Evolutionary conservation across 2,888 invertebrate genomes (phyloP), one percentile per base, ranked within the genome.

Genomic region (Heteropelma amictum): DNA sequence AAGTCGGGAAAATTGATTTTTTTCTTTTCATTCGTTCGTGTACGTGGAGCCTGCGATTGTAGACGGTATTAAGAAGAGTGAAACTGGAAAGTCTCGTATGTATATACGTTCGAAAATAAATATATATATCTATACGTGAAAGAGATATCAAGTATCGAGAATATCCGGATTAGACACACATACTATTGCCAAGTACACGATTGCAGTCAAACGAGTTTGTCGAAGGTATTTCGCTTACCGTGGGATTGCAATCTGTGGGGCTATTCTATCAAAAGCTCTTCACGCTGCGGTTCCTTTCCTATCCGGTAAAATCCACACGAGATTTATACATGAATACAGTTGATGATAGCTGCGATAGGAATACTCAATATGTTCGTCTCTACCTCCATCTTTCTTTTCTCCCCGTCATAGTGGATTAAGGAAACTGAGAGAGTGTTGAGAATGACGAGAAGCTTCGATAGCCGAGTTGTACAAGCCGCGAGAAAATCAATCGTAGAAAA

Each of bases 181-280:
- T 14, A 14, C 17, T 17, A 75, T 72, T 65, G 71, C 72, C 79
- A 82, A 81, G 80, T 81, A 81, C 75, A 78, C 71, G 70, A 69
- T 79, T 76, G 78, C 76, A 77, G 78, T 79, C 78, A 77, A 77
- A 70, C 67, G 77, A 76, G 75, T 77, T 79, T 77, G 65, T 75
- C 67, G 73, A 61, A 70, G 79, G 78, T 79, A 80, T 80, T 76
- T 80, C 67, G 81, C 77, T 77, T 79, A 77, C 76, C 70, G 47
- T 71, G 72, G 78, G 78, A 78, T 51, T 33, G 51, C 42, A 45
- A 60, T 33, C 33, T 30, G 35, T 5, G 51, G 28, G 75, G 76
- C 60, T 65, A 61, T 65, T 67, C 47, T 70, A 49, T 72, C 54
- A 72, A 61, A 71, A 75, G 64, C 70, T 69, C 63, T 72, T 60